Evolutionary conservation across 1,140 invertebrate species (phyloP), one percentile per base, ranked within the genome.

Genomic region (Drosophila ambigua): DNA sequence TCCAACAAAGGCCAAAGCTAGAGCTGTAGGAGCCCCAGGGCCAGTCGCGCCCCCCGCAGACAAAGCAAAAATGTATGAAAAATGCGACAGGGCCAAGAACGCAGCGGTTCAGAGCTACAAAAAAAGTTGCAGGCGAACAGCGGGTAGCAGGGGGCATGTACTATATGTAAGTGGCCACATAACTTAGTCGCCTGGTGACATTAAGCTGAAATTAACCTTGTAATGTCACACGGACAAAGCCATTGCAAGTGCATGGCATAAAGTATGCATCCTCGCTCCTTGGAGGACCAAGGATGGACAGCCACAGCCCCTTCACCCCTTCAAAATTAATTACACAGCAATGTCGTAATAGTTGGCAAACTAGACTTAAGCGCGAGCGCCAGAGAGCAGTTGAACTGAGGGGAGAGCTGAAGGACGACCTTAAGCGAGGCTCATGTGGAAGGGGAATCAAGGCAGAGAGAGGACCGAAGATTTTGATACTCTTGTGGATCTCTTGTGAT

Each of bases 121-220:
- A 24, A 24, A 24, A 4, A 24, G 23, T 24, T 3, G 23, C 23
- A 24, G 23, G 23, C 23, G 23, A 24, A 24, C 23, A 24, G 23
- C 8, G 39, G 24, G 11, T 41, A 20, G 28, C 51, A 16, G 23
- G 26, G 48, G 51, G 16, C 20, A 43, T 55, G 73, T 57, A 20
- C 20, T 20, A 20, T 20, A 80, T 79, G 75, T 68, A 79, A 79
- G 71, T 80, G 77, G 59, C 71, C 77, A 75, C 77, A 79, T 75
- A 79, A 72, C 57, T 79, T 59, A 55, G 61, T 61, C 72, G 63
- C 67, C 50, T 51, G 69, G 50, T 71, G 79, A 79, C 79, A 83
- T 75, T 74, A 69, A 82, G 74, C 73, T 77, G 71, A 82, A 83
- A 82, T 83, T 83, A 82, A 82, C 64, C 79, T 79, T 82, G 79